These are phyloP conservation scores for Nomada fabriciana DNA, from an alignment of 2,888 invertebrate species.

Conservation along the genomic window DNA sequence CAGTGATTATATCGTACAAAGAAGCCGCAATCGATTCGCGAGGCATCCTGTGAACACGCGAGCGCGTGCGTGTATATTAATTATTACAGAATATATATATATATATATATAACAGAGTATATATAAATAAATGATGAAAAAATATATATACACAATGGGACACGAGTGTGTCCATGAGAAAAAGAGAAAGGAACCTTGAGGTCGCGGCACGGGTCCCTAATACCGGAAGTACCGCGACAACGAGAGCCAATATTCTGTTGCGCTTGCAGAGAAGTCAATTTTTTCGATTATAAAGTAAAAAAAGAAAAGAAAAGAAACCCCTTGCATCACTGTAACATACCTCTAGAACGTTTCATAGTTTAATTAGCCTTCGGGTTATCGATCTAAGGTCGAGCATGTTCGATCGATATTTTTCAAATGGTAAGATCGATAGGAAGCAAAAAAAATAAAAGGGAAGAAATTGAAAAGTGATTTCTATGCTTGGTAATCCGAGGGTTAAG, in stretches of 20 bases:
- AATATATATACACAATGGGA: conserved; percentile 39
- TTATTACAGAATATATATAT: conserved; percentile 49
- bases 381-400: conserved; percentile 45
- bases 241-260: conserved; percentile 58
- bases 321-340: conserved; percentile 72
- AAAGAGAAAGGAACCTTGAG: conserved; percentile 61
- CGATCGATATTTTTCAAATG: conserved; percentile 35
- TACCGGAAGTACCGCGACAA: conserved; percentile 55
- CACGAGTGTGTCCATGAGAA: conserved; percentile 29
- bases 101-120: conserved; percentile 32
- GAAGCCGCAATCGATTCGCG: conserved; percentile 28
- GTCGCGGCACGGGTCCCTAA: conserved; percentile 49
- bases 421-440: background rate
- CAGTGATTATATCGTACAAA: conserved; percentile 58
- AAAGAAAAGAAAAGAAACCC: conserved; percentile 30
- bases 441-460: background rate
- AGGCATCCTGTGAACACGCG: conserved; percentile 30
- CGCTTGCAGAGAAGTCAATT: conserved; percentile 67
- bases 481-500: conserved; percentile 79
- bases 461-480: conserved; percentile 36
- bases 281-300: conserved; percentile 64
- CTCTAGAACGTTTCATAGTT: conserved; percentile 69
- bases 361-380: conserved; percentile 78
- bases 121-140: conserved; percentile 47
- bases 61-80: conserved; percentile 57